Conservation (phyloP, 2,797 vertebrate species). For the Acipenser oxyrinchus region DNA sequence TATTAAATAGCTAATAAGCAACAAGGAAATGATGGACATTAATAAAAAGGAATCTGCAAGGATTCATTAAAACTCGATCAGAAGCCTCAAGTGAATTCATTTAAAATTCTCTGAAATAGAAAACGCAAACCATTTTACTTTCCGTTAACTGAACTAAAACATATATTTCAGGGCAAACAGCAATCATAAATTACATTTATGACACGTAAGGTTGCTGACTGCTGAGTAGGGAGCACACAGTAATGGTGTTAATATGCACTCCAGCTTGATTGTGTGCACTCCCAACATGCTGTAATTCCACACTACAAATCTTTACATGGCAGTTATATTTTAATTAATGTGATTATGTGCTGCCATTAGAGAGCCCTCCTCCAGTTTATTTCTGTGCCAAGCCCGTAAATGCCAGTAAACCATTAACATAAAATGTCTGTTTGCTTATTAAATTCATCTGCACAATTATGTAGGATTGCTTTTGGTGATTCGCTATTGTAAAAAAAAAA, state of each 20-base stretch:
- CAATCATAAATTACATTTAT: constrained; percentile 72
- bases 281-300: constrained; percentile 71
- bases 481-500: constrained; percentile 50
- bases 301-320: constrained; percentile 80
- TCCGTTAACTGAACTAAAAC: constrained; percentile 65
- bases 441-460: constrained; percentile 73
- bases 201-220: constrained; percentile 64
- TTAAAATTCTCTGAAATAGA: constrained; percentile 53
- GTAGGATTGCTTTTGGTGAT: constrained; percentile 69
- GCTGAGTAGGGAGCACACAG: constrained; percentile 57
- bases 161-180: constrained; percentile 69
- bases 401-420: constrained; percentile 74
- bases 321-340: constrained; percentile 84
- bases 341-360: constrained; percentile 77
- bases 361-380: constrained; percentile 63
- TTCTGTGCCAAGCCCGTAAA: constrained; percentile 64
- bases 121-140: constrained; percentile 54
- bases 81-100: constrained; percentile 48
- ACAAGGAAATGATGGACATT: too few species aligned
- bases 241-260: constrained; percentile 72
- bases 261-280: constrained; percentile 64
- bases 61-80: constrained; percentile 57
- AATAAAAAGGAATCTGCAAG: constrained; percentile 33
- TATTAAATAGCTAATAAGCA: too few species aligned
- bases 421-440: constrained; percentile 77